phyloP scores from a whole-genome alignment of 1,140 invertebrate species.

The Drosophila suzukii region DNA sequence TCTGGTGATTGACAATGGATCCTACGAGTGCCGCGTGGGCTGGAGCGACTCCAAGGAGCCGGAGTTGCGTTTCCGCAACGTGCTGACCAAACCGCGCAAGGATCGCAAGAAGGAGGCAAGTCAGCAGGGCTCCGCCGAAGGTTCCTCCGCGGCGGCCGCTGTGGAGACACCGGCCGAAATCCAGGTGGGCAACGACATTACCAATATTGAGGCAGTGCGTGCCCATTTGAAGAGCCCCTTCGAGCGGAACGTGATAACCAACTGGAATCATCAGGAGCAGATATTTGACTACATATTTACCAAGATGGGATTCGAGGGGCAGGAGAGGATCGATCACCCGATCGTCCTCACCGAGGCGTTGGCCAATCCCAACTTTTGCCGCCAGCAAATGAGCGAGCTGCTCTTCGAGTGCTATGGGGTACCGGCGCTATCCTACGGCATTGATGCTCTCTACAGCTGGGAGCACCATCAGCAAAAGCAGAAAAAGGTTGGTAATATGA shows the following conservation, averaged over 20 bases:
- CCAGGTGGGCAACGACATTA: slow-evolving; percentile 97
- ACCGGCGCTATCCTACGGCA: slow-evolving; percentile 93
- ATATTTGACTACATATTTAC: slow-evolving; percentile 96
- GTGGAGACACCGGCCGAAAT: slow-evolving; percentile 84
- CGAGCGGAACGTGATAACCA: slow-evolving; percentile 96
- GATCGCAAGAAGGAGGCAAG: slow-evolving; percentile 92
- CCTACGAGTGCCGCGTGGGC: slow-evolving; percentile 95
- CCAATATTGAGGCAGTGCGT: slow-evolving; percentile 95
- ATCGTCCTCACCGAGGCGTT: slow-evolving; percentile 95
- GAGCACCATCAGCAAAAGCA: slow-evolving; percentile 87
- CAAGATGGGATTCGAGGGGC: slow-evolving; percentile 94
- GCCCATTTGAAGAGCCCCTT: slow-evolving; percentile 86
- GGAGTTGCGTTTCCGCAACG: slow-evolving; percentile 93
- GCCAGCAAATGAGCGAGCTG: slow-evolving; percentile 97
- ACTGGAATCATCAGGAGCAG: slow-evolving; percentile 97
- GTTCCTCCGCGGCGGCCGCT: neutral
- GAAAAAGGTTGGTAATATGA: slow-evolving; percentile 65
- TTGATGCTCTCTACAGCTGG: slow-evolving; percentile 94
- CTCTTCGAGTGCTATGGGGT: slow-evolving; percentile 97
- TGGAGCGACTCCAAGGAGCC: slow-evolving; percentile 93
- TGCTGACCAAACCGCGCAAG: slow-evolving; percentile 94
- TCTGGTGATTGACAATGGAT: slow-evolving; percentile 87
- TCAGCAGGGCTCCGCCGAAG: slow-evolving; percentile 20
- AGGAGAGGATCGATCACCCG: slow-evolving; percentile 92
- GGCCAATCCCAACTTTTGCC: slow-evolving; percentile 95